phyloP scores from a whole-genome alignment of 2,888 invertebrate species.

The Corbicula japonica region DNA sequence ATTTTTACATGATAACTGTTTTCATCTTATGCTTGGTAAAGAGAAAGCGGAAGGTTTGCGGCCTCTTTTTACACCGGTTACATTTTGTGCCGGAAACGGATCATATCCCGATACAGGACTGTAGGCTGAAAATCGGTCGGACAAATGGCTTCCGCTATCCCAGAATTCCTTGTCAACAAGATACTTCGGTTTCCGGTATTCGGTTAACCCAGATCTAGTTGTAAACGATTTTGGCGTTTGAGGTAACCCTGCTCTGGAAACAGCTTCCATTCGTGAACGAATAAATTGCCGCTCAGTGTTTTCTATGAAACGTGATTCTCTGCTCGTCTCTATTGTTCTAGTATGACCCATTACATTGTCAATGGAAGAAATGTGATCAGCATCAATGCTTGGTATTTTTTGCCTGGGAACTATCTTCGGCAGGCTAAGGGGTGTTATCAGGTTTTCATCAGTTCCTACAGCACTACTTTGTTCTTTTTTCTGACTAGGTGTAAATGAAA shows the following conservation, averaged over 20 bases:
- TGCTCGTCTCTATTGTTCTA: constrained; percentile 30
- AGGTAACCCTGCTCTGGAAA: constrained; percentile 20
- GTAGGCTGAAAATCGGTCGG: constrained; percentile 13
- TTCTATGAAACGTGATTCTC: constrained; percentile 32
- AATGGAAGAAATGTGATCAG: constrained; percentile 36
- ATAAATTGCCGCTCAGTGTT: constrained; percentile 35
- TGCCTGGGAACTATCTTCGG: not conserved
- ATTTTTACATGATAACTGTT: too few relatives aligned
- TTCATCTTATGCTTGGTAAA: constrained; percentile 15
- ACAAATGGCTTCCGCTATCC: constrained; percentile 39
- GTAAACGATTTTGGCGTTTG: constrained; percentile 27
- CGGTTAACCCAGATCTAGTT: constrained; percentile 5
- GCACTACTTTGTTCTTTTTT: not conserved
- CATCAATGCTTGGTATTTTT: constrained; percentile 27
- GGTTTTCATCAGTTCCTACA: too few relatives aligned
- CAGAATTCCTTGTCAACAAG: constrained; percentile 40
- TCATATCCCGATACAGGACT: constrained; percentile 35
- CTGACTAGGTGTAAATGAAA: too few relatives aligned
- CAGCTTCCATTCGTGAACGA: constrained; percentile 18
- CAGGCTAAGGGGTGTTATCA: constrained; percentile 7
- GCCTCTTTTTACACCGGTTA: not conserved
- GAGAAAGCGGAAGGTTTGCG: constrained; percentile 4
- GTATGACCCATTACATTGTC: constrained; percentile 37
- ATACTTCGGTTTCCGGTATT: constrained; percentile 31
- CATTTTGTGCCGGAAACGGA: constrained; percentile 11